Conservation (phyloP, 2,888 invertebrate species). For the Hyposoter didymator region DNA sequence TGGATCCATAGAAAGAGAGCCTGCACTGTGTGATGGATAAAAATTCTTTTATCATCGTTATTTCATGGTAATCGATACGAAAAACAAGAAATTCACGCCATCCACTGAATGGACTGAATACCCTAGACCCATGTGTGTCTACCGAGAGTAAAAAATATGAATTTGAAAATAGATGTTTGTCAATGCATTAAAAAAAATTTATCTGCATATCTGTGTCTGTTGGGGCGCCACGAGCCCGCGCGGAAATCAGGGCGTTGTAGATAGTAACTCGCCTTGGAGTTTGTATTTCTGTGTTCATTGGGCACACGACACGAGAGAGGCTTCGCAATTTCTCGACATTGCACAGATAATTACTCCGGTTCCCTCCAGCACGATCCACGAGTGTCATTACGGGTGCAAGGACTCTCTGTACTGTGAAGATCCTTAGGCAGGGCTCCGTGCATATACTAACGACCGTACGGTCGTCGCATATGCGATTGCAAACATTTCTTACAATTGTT, state of each 20-base stretch:
- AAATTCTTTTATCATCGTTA: not conserved
- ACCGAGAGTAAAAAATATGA: too few species aligned
- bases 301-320: conserved; percentile 17
- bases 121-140: too few species aligned
- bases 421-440: conserved; percentile 39
- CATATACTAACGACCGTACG: not conserved
- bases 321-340: conserved; percentile 61
- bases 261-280: conserved; percentile 80
- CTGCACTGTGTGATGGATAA: not conserved
- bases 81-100: not conserved
- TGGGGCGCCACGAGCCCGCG: conserved; percentile 25
- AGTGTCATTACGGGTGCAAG: conserved; percentile 62
- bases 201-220: not conserved
- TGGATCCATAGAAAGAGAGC: not conserved
- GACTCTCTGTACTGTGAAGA: conserved; percentile 42
- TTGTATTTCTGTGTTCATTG: conserved; percentile 36
- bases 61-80: not conserved
- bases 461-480: not conserved
- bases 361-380: conserved; percentile 31
- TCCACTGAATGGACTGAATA: too few species aligned
- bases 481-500: not conserved
- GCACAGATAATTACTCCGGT: conserved; percentile 54
- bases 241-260: conserved; percentile 76
- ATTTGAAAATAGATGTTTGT: not conserved
- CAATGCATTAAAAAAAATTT: not conserved